Evolutionary conservation across 1,140 invertebrate species (phyloP), one percentile per base, ranked within the genome.

Genomic region (Philopotamus ludificatus): DNA sequence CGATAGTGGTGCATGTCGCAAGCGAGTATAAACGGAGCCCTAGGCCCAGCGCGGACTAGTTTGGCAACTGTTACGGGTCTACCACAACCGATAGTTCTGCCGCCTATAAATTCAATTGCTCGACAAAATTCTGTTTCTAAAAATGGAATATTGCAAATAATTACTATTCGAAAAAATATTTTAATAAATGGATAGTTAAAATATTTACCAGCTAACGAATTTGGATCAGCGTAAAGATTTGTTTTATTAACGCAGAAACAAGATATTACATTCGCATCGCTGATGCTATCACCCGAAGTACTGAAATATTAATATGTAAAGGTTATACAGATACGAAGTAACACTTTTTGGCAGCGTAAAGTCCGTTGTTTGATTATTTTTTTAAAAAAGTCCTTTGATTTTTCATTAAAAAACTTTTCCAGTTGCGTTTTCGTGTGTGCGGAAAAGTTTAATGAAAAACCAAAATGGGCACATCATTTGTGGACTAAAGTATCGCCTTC

Each of bases 21-120:
- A 1, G 93, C 78, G n/a, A 93, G 85, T 73, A 90, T 85, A 76
- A 90, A 95, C 25, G 93, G 92, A 51, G 94, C 87, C 50, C 89
- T 83, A 0, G 86, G 84, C 45, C 91, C 91, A 1, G 93, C 87
- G 28, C 94, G 81, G 15, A 89, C 77, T 74, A 94, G 82, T 53
- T 78, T 77, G 65, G 84, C 79, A n/a, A 80, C 74, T 23, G 76
- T 79, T 50, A 83, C 82, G 1, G 86, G 85, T 72, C 82, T 84
- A 74, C 87, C 90, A 74, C 92, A 95, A 1, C 91, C 91, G 42
- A 94, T 83, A 23, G 91, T 76, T 67, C 87, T 83, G 9, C 87
- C 87, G 73, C 93, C 91, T 53, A 93, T 87, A 22, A 86, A 85
- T 73, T 94, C 92, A 45, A 93, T 83, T 22, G 91, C 92, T 69